Base-by-base conservation (phyloP, 1,140 invertebrate genomes). In the Diabrotica virgifera region DNA sequence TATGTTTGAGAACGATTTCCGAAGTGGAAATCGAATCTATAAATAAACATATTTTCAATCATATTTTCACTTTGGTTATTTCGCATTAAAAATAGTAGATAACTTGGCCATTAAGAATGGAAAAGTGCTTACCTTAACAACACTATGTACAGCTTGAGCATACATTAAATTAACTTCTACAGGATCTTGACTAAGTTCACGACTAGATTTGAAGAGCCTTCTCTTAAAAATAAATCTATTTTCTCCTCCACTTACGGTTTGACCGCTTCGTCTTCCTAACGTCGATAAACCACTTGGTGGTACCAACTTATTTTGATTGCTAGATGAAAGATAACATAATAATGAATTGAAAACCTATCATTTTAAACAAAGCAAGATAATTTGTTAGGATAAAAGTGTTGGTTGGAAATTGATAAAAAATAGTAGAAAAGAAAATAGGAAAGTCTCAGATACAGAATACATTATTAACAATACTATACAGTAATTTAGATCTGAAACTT, bases 81-180 rank as follows among this genome's bases (percentile, higher is more conserved):
- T 24, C 24, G 4, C 24, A 24, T 24, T 24, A 24, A 24, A 24
- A 2, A 24, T 24, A 24, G 24, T 24, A 24, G 24, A 24, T 24
- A 37, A 14, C 9, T 36, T 59, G 13, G 5, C 36, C 4, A 53
- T 11, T 61, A 95, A 92, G 24, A 24, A 24, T 24, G 1, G 24
- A 24, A 24, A 24, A 24, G 5, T 46, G 79, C 72, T 77, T 85
- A 95, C 94, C 85, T 95, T 95, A 6, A 97, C 95, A 52, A 97
- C 93, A 76, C 90, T 92, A 75, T 96, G 90, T 2, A 97, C 95
- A 70, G 95, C 95, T 82, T 98, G 95, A 50, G 95, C 93, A 82
- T 96, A 98, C 2, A 98, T 81, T 72, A 98, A 85, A 74, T 94
- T 94, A 5, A 97, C 92, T 83, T 98, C 95, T 0, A 97, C 92